These are phyloP conservation scores for Drosophila gunungcola DNA, from an alignment of 1,140 invertebrate genomes.

Conservation along the genomic window DNA sequence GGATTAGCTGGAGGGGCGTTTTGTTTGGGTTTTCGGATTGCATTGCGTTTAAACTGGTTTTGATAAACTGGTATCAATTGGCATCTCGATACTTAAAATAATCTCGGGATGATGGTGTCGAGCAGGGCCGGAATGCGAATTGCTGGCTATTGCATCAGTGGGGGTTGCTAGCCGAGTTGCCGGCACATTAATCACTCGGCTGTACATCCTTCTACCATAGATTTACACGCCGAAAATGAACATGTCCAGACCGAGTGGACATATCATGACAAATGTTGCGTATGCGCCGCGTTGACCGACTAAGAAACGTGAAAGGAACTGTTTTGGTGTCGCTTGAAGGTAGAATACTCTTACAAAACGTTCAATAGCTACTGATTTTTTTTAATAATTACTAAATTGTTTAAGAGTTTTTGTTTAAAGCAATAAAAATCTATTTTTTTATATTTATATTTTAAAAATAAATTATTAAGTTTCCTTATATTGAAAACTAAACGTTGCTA, in stretches of 20 bases:
- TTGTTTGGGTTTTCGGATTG: conserved; percentile 52
- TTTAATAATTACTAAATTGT: too few relatives aligned
- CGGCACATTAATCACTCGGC: conserved; percentile 49
- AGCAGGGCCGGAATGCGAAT: conserved; percentile 31
- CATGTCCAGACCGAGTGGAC: conserved; percentile 28
- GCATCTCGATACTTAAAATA: conserved; percentile 38
- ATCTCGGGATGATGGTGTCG: conserved; percentile 1
- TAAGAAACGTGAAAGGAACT: conserved; percentile 35
- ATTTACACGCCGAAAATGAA: conserved; percentile 24
- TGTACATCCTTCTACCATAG: conserved; percentile 60
- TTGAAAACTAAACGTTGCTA: too few relatives aligned
- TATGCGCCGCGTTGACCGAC: conserved; percentile 58
- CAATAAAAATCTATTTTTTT: too few relatives aligned
- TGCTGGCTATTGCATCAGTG: background rate
- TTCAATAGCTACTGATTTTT: background rate
- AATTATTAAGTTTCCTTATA: too few relatives aligned
- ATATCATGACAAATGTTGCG: conserved; percentile 65
- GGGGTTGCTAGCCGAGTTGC: conserved; percentile 1
- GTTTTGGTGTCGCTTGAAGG: background rate
- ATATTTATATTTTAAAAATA: too few relatives aligned
- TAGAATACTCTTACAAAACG: conserved; percentile 14
- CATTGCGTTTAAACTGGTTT: conserved; percentile 55
- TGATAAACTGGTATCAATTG: conserved; percentile 67
- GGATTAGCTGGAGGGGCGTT: conserved; percentile 49
- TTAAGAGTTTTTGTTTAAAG: too few relatives aligned